Percentiles rank a stretch among this genome's conserved stretches.
These are phyloP conservation scores for Drosophila novamexicana DNA, from an alignment of 1,140 invertebrate species.

Conservation along the genomic window DNA sequence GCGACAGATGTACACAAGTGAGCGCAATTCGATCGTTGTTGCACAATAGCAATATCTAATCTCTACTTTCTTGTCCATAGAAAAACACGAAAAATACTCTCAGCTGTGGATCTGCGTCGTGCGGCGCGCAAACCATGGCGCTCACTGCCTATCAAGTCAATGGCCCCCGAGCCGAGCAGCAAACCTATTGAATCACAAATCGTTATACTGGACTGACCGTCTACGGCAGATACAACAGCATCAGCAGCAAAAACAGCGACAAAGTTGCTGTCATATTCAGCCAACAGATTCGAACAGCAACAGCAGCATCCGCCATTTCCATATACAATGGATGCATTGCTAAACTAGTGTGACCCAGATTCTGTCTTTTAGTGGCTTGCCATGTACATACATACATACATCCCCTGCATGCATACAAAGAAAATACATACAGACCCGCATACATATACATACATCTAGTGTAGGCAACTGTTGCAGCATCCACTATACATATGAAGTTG, in stretches of 20 bases:
- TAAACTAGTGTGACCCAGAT: conserved; percentile 85
- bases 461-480: conserved; percentile 71
- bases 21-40: conserved; percentile 79
- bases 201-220: conserved; percentile 89
- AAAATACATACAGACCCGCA: conserved; percentile 30
- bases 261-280: conserved; percentile 70
- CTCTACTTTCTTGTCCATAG: conserved; percentile 85
- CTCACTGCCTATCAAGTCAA: conserved; percentile 85
- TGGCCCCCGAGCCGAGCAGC: conserved; percentile 66
- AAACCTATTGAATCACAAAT: conserved; percentile 87
- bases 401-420: conserved; percentile 39
- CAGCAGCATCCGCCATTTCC: conserved; percentile 85
- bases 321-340: conserved; percentile 88
- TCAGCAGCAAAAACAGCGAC: conserved; percentile 64
- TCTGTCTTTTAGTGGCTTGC: conserved; percentile 71
- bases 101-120: conserved; percentile 92
- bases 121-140: conserved; percentile 96
- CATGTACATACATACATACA: conserved; percentile 70
- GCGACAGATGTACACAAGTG: conserved; percentile 96
- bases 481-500: conserved; percentile 65
- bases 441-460: conserved; percentile 51
- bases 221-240: conserved; percentile 61
- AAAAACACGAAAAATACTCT: conserved; percentile 92
- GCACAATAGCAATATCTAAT: background rate
- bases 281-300: conserved; percentile 71